phyloP scores from a whole-genome alignment of 2,797 vertebrate species.

The Phyllotis vaccarum region DNA sequence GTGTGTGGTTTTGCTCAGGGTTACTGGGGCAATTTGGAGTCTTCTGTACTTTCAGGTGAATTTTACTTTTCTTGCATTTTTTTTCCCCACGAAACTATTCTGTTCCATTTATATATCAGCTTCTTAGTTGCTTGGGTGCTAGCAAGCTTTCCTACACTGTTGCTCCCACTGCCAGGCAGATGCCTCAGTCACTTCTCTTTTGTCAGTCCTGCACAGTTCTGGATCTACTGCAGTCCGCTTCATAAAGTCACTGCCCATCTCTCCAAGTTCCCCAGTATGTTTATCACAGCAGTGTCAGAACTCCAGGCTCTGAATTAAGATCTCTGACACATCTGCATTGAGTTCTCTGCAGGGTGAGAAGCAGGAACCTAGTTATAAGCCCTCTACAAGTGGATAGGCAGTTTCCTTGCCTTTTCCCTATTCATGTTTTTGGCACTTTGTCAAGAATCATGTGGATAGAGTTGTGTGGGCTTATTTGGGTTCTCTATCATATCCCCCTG shows the following conservation, averaged over 20 bases:
- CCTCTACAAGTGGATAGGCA: not conserved
- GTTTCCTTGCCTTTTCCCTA: not conserved
- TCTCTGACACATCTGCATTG: not conserved
- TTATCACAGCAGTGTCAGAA: not conserved
- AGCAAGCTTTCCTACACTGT: not conserved
- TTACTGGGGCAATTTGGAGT: not conserved
- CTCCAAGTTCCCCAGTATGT: not conserved
- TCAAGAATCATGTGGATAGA: not conserved
- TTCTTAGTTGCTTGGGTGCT: not conserved
- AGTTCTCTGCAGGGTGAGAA: not conserved
- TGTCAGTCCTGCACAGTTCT: not conserved
- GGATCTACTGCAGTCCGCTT: not conserved
- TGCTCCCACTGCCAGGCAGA: not conserved
- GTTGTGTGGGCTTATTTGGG: not conserved
- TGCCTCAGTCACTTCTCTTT: not conserved
- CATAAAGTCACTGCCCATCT: not conserved
- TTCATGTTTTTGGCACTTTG: not conserved
- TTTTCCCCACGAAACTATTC: not conserved
- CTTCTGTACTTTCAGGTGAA: not conserved
- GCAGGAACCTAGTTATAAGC: not conserved
- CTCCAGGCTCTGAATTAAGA: not conserved
- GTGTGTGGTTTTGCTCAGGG: fast-evolving
- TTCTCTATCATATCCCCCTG: not conserved
- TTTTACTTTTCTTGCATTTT: not conserved
- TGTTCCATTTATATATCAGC: not conserved